Conservation (phyloP, 2,888 invertebrate species). For the Marasmarcha lunaedactyla region DNA sequence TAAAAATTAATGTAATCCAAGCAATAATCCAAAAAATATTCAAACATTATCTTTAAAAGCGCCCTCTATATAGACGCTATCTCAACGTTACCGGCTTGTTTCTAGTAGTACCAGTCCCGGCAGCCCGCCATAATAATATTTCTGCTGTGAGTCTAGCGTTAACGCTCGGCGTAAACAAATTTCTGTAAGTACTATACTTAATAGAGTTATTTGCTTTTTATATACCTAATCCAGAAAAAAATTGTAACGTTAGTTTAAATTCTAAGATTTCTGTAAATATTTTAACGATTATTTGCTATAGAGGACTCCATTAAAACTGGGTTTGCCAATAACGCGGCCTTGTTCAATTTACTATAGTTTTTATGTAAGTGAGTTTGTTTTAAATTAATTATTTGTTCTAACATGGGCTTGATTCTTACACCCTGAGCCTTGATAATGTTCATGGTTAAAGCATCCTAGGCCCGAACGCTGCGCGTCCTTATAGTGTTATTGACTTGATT, state of each 20-base stretch:
- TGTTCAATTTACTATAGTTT: no score
- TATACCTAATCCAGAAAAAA: neutral
- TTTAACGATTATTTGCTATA: no score
- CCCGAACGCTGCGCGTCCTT: slow-evolving; percentile 18
- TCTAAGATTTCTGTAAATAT: no score
- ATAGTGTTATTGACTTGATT: slow-evolving; percentile 32
- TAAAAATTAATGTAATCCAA: no score
- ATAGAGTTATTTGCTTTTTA: slow-evolving; percentile 3
- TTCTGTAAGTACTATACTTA: slow-evolving; percentile 38
- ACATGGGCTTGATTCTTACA: no score
- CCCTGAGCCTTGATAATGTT: neutral
- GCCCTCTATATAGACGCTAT: slow-evolving; percentile 65
- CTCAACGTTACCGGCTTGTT: slow-evolving; percentile 29
- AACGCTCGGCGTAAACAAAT: slow-evolving; percentile 58
- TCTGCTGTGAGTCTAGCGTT: slow-evolving; percentile 35
- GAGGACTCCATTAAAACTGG: slow-evolving; percentile 50
- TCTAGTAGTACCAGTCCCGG: slow-evolving; percentile 20
- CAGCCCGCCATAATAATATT: slow-evolving; percentile 54
- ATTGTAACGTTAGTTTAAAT: no score
- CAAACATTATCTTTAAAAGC: neutral
- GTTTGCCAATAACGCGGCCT: neutral
- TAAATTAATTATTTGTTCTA: no score
- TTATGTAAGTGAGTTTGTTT: no score
- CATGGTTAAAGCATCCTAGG: slow-evolving; percentile 15
- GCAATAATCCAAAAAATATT: neutral